These are phyloP conservation scores for Gymnodraco acuticeps DNA, from an alignment of 2,797 vertebrate species.

Conservation along the genomic window DNA sequence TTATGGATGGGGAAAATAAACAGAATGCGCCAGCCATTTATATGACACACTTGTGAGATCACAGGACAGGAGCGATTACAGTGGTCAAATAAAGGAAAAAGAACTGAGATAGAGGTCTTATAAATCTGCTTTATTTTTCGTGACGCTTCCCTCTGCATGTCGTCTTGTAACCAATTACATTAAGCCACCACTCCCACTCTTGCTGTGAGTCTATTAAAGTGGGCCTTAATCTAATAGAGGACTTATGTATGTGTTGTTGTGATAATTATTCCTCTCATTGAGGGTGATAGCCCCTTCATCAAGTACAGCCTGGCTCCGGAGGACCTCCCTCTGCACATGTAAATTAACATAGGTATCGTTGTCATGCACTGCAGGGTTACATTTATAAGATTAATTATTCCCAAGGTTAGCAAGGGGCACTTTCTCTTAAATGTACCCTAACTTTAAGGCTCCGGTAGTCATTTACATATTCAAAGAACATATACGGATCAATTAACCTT, in stretches of 20 bases:
- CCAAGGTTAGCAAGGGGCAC: conserved; percentile 49
- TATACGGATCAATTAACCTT: conserved; percentile 45
- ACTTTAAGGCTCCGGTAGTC: conserved; percentile 45
- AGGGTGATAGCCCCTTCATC: conserved; percentile 80
- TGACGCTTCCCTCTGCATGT: conserved; percentile 57
- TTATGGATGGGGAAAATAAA: conserved; percentile 84
- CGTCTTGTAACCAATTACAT: conserved; percentile 79
- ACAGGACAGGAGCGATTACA: conserved; percentile 79
- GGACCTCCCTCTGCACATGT: conserved; percentile 61
- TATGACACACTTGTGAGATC: conserved; percentile 81
- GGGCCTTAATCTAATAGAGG: conserved; percentile 78
- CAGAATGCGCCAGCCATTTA: conserved; percentile 77
- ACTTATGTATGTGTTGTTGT: conserved; percentile 78
- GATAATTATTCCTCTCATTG: conserved; percentile 82
- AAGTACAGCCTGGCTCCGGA: conserved; percentile 59
- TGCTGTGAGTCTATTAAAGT: conserved; percentile 78
- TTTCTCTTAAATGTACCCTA: conserved; percentile 62
- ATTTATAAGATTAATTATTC: conserved; percentile 57
- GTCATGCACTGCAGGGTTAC: conserved; percentile 46
- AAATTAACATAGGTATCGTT: conserved; percentile 72
- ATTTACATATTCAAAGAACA: conserved; percentile 18
- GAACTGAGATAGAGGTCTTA: conserved; percentile 34
- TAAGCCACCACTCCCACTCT: conserved; percentile 70
- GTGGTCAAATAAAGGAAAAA: conserved; percentile 71
- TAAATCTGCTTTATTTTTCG: conserved; percentile 67